Percentiles rank a stretch among this genome's conserved stretches.
phyloP scores from a whole-genome alignment of 2,113 vertebrate genomes.

The Taurulus bubalis region DNA sequence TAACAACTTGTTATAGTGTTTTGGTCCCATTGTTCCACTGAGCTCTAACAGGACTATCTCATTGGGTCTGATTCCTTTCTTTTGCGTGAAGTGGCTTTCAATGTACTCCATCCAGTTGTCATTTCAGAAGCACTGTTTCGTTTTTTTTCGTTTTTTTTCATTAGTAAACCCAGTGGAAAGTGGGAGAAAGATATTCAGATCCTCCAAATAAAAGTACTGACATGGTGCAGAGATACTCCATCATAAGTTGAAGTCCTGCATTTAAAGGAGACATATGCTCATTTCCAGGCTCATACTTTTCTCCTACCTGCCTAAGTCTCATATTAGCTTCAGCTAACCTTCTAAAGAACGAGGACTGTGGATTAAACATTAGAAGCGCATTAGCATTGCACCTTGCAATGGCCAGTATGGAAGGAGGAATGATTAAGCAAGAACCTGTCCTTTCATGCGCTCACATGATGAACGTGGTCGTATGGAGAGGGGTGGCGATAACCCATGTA shows the following conservation, averaged over 20 bases:
- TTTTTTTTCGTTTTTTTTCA: conserved; percentile 23
- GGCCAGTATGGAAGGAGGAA: neutral
- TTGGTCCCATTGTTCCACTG: conserved; percentile 5
- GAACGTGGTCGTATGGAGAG: neutral
- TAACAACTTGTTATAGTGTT: neutral
- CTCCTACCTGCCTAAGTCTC: neutral
- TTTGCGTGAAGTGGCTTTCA: conserved; percentile 28
- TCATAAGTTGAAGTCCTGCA: neutral
- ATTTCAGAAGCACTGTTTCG: conserved; percentile 25
- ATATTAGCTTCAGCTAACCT: neutral
- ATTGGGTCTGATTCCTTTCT: conserved; percentile 31
- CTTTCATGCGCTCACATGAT: neutral
- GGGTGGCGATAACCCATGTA: neutral
- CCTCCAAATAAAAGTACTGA: neutral
- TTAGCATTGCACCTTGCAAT: neutral
- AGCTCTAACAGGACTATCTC: conserved; percentile 18
- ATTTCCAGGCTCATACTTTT: neutral
- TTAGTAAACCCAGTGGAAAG: conserved; percentile 5
- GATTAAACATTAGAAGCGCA: neutral
- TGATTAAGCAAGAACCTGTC: conserved; percentile 9
- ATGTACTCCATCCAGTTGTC: conserved; percentile 22
- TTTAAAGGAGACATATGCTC: neutral
- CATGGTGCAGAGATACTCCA: neutral
- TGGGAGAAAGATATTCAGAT: neutral
- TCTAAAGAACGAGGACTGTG: neutral